phyloP scores from a whole-genome alignment of 2,888 invertebrate genomes.

The Heliconius cydno region DNA sequence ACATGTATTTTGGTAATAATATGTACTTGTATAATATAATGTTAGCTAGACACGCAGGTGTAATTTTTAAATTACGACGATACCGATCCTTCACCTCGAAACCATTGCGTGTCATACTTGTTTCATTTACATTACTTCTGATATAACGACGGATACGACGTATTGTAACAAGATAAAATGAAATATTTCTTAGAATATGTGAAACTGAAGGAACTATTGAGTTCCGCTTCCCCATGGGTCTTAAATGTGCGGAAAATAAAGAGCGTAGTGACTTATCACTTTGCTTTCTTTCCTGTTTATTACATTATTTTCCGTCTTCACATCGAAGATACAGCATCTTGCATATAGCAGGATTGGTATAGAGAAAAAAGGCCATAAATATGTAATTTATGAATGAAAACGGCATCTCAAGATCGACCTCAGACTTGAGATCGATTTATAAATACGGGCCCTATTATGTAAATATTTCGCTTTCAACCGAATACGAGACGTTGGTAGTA shows the following conservation, averaged over 20 bases:
- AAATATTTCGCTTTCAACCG: too few species aligned
- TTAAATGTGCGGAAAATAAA: background rate
- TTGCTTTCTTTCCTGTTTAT: too few species aligned
- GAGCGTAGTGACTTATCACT: background rate
- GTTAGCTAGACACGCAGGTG: background rate
- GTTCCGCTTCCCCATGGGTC: background rate
- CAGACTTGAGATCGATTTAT: too few species aligned
- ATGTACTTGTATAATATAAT: background rate
- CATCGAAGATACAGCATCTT: too few species aligned
- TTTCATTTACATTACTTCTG: constrained; percentile 5
- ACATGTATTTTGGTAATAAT: background rate
- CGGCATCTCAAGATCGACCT: too few species aligned
- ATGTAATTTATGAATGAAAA: too few species aligned
- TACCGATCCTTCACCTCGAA: constrained; percentile 18
- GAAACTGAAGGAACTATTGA: background rate
- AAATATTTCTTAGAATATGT: background rate
- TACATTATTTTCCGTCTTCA: too few species aligned
- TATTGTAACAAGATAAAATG: background rate
- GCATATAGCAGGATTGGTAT: too few species aligned
- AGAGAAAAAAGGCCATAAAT: too few species aligned
- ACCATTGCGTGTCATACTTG: constrained; percentile 12
- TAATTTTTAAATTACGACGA: constrained; percentile 13
- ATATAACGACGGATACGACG: background rate
- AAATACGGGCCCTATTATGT: too few species aligned
- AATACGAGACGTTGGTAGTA: too few species aligned